These are phyloP conservation scores for Donacobius atricapilla DNA, from an alignment of 2,113 vertebrate genomes.

Conservation along the genomic window DNA sequence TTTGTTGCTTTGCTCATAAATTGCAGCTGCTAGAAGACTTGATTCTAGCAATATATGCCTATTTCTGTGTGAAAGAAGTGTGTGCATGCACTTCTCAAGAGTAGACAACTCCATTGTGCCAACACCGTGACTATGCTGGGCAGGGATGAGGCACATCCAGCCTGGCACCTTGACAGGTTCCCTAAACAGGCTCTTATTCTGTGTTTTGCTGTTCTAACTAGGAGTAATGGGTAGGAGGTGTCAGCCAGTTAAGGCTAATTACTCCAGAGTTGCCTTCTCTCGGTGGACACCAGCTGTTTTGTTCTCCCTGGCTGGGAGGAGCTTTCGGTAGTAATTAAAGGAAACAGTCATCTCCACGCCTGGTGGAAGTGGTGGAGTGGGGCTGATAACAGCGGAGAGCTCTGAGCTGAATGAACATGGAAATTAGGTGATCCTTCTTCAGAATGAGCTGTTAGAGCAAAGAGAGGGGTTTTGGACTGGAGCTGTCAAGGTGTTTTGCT, in stretches of 20 bases:
- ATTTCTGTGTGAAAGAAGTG: background rate
- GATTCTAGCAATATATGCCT: background rate
- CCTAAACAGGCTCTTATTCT: background rate
- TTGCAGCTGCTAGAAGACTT: background rate
- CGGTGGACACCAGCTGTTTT: constrained; percentile 27
- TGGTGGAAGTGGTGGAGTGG: background rate
- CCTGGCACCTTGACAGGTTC: background rate
- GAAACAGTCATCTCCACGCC: background rate
- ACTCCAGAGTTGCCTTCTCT: constrained; percentile 6
- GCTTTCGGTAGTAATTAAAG: constrained; percentile 51
- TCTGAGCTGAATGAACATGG: constrained; percentile 6
- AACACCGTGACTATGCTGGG: rapidly evolving
- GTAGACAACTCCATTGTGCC: background rate
- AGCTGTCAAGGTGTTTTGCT: background rate
- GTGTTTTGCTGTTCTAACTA: constrained; percentile 4
- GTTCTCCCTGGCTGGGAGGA: constrained; percentile 43
- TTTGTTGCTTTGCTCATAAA: background rate
- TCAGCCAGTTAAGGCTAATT: constrained; percentile 47
- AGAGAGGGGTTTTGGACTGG: background rate
- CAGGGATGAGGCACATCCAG: background rate
- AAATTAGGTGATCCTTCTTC: constrained; percentile 35
- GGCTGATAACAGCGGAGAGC: constrained; percentile 37
- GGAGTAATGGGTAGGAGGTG: constrained; percentile 32
- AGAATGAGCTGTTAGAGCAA: background rate
- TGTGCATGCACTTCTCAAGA: background rate